A percentile compares a stretch with the other conserved stretches of the same genome.
These are phyloP conservation scores for Capreolus pygargus DNA, from an alignment of 2,113 vertebrate species.

Conservation along the genomic window DNA sequence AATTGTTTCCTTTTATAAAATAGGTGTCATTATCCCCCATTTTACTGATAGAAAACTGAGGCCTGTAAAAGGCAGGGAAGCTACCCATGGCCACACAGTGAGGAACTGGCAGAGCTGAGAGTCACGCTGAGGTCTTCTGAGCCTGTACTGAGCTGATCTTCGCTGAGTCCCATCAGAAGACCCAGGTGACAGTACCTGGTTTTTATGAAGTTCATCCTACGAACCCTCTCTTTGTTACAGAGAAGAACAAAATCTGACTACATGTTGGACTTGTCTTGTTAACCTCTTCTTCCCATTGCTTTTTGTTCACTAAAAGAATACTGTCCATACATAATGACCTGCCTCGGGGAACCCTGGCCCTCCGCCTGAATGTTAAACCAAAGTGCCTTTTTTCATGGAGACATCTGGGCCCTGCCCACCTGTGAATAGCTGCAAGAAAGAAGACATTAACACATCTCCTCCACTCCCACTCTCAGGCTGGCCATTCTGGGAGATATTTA, in stretches of 20 bases:
- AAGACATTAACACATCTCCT: background rate
- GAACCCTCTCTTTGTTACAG: background rate
- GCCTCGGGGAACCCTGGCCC: fast-evolving
- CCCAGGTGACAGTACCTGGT: fast-evolving
- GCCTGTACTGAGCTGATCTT: no score
- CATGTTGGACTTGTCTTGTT: background rate
- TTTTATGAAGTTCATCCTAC: background rate
- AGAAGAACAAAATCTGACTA: background rate
- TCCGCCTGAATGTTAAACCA: background rate
- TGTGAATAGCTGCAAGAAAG: background rate
- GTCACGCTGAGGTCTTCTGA: background rate
- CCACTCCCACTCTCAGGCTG: background rate
- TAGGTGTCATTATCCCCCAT: background rate
- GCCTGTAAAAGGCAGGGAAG: background rate
- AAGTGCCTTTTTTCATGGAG: background rate
- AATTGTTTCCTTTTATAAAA: background rate
- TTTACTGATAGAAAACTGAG: background rate
- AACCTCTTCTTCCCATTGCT: background rate
- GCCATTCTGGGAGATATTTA: background rate
- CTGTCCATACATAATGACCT: background rate
- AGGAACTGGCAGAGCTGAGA: background rate
- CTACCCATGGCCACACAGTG: background rate
- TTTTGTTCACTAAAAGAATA: background rate
- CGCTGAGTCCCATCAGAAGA: background rate
- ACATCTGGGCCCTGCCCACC: background rate